Evolutionary conservation across 30 jellyfish, hydroid and myxozoan genomes (phyloP), one percentile per base, ranked within the genome.

Genomic region (Turritopsis rubra): DNA sequence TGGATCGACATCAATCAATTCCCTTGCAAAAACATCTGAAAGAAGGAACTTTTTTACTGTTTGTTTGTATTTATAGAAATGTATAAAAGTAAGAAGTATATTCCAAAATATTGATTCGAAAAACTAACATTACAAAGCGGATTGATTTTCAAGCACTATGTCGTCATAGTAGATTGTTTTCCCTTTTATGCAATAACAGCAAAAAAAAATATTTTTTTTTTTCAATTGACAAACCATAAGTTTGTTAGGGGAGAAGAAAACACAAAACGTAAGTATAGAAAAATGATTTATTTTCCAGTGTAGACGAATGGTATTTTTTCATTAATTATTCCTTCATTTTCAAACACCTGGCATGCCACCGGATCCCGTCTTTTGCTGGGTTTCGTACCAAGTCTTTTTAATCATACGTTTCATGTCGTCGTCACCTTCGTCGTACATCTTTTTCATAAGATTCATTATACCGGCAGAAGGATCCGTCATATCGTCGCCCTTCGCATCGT

Each of bases 401-500:
- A 94, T 88, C 30, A 93, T 94, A 60, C 97, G 88, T 78, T 94
- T 94, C 99, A 94, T 94, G 53, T 94, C 99, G 54, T 94, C 99
- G 77, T 94, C 99, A 1, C 99, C 99, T 68, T 89, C 97, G 28
- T 94, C 97, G 65, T 94, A 94, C 97, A 94, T 94, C 84, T 94
- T 96, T 70, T 94, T 89, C 99, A 94, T 94, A 96, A 94, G 82
- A n/a, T 79, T 84, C 99, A 94, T 94, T 20, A 94, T 94, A 52
- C 97, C 85, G 52, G 97, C 84, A 20, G 89, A 77, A 16, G 99
- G 99, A 68, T 94, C 97, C 54, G 54, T 80, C 22, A 30, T 28
- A 41, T 60, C 81, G 29, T 23, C 53, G 80, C 53, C 85, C 53
- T 77, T 77, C 21, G 70, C 21, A 52, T 77, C 75, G 73, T 29